phyloP scores from a whole-genome alignment of 2,113 vertebrate species.

The Neodon shergylaensis region DNA sequence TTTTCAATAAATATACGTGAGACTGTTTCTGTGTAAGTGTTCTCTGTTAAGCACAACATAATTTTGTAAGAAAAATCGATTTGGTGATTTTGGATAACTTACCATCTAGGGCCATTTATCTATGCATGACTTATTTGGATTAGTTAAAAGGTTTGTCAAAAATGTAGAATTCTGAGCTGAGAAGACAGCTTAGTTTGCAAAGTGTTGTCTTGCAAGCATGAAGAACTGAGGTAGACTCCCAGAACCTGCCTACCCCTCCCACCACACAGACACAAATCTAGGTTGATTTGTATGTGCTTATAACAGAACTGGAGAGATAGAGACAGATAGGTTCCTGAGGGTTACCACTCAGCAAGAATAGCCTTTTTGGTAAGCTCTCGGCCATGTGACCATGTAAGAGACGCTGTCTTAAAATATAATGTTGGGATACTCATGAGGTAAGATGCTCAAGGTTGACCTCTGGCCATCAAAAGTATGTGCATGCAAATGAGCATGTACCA shows the following conservation, averaged over 20 bases:
- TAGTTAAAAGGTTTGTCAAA: background rate
- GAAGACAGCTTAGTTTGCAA: background rate
- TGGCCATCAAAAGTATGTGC: too few species aligned
- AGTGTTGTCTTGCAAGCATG: background rate
- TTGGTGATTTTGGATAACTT: background rate
- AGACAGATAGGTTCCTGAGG: background rate
- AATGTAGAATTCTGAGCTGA: background rate
- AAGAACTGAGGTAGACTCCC: background rate
- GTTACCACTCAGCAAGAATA: background rate
- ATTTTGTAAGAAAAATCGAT: background rate
- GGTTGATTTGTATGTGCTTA: background rate
- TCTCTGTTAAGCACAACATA: background rate
- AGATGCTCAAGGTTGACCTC: background rate
- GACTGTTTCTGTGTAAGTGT: background rate
- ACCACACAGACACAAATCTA: background rate
- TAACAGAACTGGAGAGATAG: background rate
- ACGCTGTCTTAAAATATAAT: background rate
- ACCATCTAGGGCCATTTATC: accelerated
- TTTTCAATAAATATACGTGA: background rate
- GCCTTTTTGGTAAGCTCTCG: too few species aligned
- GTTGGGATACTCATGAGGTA: background rate
- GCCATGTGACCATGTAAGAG: background rate
- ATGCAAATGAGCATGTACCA: too few species aligned
- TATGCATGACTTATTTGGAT: background rate
- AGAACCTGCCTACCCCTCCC: background rate